Evolutionary conservation across 2,888 invertebrate genomes (phyloP).

Genomic region (Catocala sponsa): DNA sequence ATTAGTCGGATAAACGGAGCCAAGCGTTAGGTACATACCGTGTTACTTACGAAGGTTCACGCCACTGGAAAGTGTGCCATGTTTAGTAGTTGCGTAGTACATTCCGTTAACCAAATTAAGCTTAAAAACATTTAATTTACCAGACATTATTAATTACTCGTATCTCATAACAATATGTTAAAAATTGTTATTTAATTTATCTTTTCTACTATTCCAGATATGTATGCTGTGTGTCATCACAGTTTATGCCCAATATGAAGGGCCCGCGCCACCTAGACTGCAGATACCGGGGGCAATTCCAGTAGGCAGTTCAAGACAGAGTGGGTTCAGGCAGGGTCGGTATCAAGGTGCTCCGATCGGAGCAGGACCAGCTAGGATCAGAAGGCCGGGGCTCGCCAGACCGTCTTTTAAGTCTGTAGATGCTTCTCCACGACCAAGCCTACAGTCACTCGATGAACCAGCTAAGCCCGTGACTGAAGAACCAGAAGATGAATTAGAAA

Average conservation of each 20-base stretch:
- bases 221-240: slow-evolving; percentile 85
- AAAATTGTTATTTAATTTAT: not conserved
- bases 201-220: slow-evolving; percentile 73
- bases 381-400: slow-evolving; percentile 78
- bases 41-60: slow-evolving; percentile 59
- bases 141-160: not conserved
- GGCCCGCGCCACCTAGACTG: slow-evolving; percentile 89
- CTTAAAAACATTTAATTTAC: slow-evolving; percentile 20
- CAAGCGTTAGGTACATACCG: slow-evolving; percentile 48
- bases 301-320: slow-evolving; percentile 73
- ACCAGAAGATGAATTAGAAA: slow-evolving; percentile 89
- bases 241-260: slow-evolving; percentile 84
- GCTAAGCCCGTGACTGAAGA: slow-evolving; percentile 91
- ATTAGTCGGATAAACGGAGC: slow-evolving; percentile 54
- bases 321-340: slow-evolving; percentile 79
- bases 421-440: slow-evolving; percentile 77
- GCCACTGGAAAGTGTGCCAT: slow-evolving; percentile 72
- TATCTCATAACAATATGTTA: not conserved
- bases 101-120: slow-evolving; percentile 58
- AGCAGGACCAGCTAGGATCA: slow-evolving; percentile 68
- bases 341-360: slow-evolving; percentile 67
- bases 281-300: slow-evolving; percentile 90
- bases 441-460: slow-evolving; percentile 84
- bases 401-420: slow-evolving; percentile 83
- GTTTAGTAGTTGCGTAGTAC: slow-evolving; percentile 62